Evolutionary conservation across 2,113 vertebrate species (phyloP), one percentile per base, ranked within the genome.

Genomic region (Pangasianodon hypophthalmus): DNA sequence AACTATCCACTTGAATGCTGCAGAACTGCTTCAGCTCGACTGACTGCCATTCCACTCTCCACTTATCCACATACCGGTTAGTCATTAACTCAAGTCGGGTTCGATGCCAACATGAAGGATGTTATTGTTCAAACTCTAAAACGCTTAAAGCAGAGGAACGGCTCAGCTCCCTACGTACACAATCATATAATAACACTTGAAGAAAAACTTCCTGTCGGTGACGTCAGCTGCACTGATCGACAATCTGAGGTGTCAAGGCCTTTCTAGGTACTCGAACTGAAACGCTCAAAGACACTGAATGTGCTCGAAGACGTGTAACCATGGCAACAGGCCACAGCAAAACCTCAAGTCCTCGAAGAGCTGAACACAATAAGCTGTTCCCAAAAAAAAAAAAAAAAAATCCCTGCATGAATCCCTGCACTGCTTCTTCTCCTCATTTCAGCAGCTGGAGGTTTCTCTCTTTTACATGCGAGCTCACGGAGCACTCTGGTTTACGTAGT

Each of bases 311-410:
- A 84, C 77, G 81, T 60, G 58, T 95, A 88, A 54, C 93, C 94
- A 93, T 95, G 93, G 94, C 87, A 94, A 95, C 95, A 2, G 91
- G 90, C 46, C 60, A 93, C 37, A 52, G 71, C 50, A 41, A 52
- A 50, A 91, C 87, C 86, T 91, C 84, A 71, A 85, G 91, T 94
- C 91, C 94, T 95, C 89, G 90, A 95, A 37, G 60, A 73, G 64
- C 58, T 67, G 80, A 24, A 52, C 82, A 77, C 32, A 85, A 85
- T 46, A 32, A 52, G 16, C 52, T 3, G 50, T n/a, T 19, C 46
- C 52, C 37, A n/a, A 37, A 37, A n/a, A n/a, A n/a, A n/a, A n/a
- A n/a, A n/a, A n/a, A n/a, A n/a, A n/a, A n/a, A 21, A 54, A 73
- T 32, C 14, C 44, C 32, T 85, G 37, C 9, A 6, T 8, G 6